Base-by-base conservation (phyloP, 2,888 invertebrate genomes). In the Cinara cedri region DNA sequence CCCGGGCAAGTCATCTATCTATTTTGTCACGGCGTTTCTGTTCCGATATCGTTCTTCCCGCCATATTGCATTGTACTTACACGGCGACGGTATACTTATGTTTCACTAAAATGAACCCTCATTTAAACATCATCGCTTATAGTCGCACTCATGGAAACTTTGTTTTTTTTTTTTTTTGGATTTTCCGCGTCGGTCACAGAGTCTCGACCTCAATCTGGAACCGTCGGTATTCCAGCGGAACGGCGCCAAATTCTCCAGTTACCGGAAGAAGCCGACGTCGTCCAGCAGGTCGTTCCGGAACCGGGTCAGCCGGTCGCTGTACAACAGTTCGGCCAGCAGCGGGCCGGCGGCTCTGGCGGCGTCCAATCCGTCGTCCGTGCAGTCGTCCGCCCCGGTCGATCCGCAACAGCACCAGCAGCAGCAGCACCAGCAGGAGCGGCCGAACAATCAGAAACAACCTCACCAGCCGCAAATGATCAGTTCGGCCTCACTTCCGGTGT, bases 231-330 rank as follows among this genome's bases (percentile, higher is more conserved):
- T 66, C 63, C 49, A 76, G 42, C 51, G 82, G 82, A 21, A 81
- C 81, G 42, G 80, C 74, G 83, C 83, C n/a, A 83, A 83, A 71
- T 84, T 84, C 80, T 82, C 83, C 13, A 84, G 84, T 63, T 82
- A 83, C 46, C 83, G 84, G 46, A 81, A 83, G n/a, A 83, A 83
- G 1, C 81, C 88, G 10, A 87, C 88, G 0, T 83, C 88, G 0
- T 83, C 89, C 55, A 87, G 88, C 72, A 89, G 89, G 84, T 88
- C 87, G 1, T 87, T 89, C 24, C 86, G 88, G 34, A 87, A 87
- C 55, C 87, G 89, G 81, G 85, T 89, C 57, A 88, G 88, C 72
- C 87, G 88, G 82, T 88, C 89, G 0, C 85, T 89, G 51, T 89
- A 89, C 84, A 85, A 86, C 9, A 84, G 85, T 21, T 85, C 85